Percentiles rank a stretch among this genome's conserved stretches.
phyloP scores from a whole-genome alignment of 2,888 invertebrate species.

The Chrysomela aeneicollis region DNA sequence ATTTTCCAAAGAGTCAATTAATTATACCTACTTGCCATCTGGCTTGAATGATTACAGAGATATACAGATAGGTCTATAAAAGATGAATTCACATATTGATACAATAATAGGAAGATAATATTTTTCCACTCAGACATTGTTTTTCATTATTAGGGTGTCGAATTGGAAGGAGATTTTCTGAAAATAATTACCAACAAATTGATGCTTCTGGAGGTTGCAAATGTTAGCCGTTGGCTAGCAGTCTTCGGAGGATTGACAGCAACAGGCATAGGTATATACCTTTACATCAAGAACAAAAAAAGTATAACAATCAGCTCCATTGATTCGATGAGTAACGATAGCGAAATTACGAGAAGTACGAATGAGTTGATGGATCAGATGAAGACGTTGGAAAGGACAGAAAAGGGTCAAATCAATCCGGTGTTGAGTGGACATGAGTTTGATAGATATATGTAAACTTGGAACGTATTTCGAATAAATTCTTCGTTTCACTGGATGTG shows the following conservation, averaged over 20 bases:
- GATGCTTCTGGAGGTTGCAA: conserved; percentile 63
- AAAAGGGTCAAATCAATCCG: conserved; percentile 39
- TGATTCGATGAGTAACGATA: conserved; percentile 18
- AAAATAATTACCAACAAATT: conserved; percentile 71
- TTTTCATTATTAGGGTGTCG: conserved; percentile 48
- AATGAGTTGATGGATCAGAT: conserved; percentile 20
- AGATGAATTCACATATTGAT: no score
- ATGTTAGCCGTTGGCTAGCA: conserved; percentile 66
- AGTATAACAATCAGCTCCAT: conserved; percentile 38
- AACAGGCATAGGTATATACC: conserved; percentile 55
- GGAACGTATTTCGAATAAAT: background rate
- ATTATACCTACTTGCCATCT: no score
- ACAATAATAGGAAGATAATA: no score
- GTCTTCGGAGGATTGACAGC: conserved; percentile 63
- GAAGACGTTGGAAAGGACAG: conserved; percentile 14
- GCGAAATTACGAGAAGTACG: conserved; percentile 23
- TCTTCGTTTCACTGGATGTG: background rate
- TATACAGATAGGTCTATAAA: no score
- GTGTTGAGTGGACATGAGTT: conserved; percentile 51
- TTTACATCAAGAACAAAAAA: conserved; percentile 56
- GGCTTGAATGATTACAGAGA: no score
- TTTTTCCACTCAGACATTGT: no score
- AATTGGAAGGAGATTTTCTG: conserved; percentile 71
- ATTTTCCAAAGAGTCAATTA: no score
- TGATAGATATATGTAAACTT: conserved; percentile 44